These are phyloP conservation scores for Cladopsammia gracilis DNA, from an alignment of 64 coral and sea anemone genomes.

Conservation along the genomic window DNA sequence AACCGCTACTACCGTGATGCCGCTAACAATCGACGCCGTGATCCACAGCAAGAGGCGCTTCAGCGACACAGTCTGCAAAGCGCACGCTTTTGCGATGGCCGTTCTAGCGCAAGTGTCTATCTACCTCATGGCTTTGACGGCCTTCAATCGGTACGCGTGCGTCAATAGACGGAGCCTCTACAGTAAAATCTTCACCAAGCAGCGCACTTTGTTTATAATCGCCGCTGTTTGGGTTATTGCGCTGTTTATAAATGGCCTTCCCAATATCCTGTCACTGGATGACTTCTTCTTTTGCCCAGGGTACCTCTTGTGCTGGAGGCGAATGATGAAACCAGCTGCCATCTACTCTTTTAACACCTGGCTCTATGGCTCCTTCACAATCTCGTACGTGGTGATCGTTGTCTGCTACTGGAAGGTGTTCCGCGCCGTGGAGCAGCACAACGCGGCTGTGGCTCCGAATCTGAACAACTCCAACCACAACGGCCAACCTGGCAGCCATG, in stretches of 20 bases:
- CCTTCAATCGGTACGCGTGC: conserved; percentile 52
- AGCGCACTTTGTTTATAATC: conserved; percentile 1
- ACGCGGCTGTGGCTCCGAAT: neutral
- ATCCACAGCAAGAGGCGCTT: too few species aligned
- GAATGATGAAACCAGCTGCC: conserved; percentile 32
- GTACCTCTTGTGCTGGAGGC: conserved; percentile 40
- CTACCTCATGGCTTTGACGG: conserved; percentile 70
- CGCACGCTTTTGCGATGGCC: too few species aligned
- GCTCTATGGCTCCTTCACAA: too few species aligned
- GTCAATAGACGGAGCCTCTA: conserved; percentile 26
- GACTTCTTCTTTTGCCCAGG: conserved; percentile 47
- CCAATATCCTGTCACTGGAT: conserved; percentile 25
- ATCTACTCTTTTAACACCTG: too few species aligned
- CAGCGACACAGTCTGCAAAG: too few species aligned
- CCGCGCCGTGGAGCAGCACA: conserved; percentile 12
- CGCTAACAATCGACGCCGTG: too few species aligned
- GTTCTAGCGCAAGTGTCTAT: too few species aligned
- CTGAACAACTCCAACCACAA: neutral
- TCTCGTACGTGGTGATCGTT: too few species aligned
- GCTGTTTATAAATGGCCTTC: conserved; percentile 15
- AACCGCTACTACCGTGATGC: too few species aligned
- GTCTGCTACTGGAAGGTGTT: too few species aligned
- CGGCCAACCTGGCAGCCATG: neutral
- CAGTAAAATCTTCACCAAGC: conserved; percentile 13
- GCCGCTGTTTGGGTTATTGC: neutral